Evolutionary conservation across 2,888 invertebrate genomes (phyloP).

Genomic region (Asteroscopus sphinx): DNA sequence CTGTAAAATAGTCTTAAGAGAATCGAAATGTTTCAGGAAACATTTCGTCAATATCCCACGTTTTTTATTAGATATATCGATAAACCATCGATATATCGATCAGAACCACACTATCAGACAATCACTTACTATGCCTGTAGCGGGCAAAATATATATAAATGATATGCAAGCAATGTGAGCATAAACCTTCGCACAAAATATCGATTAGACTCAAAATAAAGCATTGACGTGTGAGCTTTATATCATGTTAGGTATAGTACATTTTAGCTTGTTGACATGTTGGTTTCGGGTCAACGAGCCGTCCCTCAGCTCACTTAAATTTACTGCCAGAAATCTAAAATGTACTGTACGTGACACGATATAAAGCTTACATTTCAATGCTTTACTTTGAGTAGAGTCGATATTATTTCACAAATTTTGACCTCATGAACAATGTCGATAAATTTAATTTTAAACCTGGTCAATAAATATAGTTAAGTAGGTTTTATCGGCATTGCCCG

Average conservation of each 20-base stretch:
- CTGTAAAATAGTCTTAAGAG: constrained; percentile 15
- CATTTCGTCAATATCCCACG: constrained; percentile 17
- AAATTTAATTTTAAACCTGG: constrained; percentile 20
- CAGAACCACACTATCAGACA: constrained; percentile 13
- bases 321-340: too few species aligned
- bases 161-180: constrained; percentile 14
- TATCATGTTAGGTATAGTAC: too few species aligned
- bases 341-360: too few species aligned
- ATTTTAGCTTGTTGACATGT: too few species aligned
- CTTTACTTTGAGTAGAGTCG: too few species aligned
- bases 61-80: constrained; percentile 25
- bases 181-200: too few species aligned
- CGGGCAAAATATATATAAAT: constrained; percentile 16
- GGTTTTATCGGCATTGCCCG: constrained; percentile 25
- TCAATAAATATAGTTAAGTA: constrained; percentile 42
- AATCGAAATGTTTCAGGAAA: constrained; percentile 43
- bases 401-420: constrained; percentile 15
- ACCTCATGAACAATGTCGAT: constrained; percentile 18
- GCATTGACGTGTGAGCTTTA: too few species aligned
- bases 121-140: constrained; percentile 15
- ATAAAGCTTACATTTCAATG: too few species aligned
- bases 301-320: too few species aligned
- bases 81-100: constrained; percentile 36
- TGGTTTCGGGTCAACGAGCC: too few species aligned
- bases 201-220: too few species aligned